Evolutionary conservation across 2,888 invertebrate species (phyloP).

Genomic region (Ctena decussata): DNA sequence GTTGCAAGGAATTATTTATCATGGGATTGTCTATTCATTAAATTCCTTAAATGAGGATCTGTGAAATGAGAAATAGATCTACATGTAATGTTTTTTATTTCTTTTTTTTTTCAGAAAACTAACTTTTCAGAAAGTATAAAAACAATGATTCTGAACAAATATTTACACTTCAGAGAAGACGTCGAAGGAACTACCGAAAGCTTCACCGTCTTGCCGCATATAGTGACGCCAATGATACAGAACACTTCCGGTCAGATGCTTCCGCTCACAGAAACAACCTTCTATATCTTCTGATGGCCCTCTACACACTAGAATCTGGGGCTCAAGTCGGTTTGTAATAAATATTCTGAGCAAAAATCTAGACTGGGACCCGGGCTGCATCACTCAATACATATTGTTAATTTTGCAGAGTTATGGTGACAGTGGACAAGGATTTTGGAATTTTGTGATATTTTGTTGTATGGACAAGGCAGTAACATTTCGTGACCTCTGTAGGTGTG

Average conservation of each 20-base stretch:
- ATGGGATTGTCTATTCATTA: too few relatives aligned
- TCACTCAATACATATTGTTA: slow-evolving; percentile 26
- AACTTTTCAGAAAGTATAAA: too few relatives aligned
- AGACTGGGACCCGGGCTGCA: neutral
- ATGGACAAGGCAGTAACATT: slow-evolving; percentile 34
- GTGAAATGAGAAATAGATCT: too few relatives aligned
- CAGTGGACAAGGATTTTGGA: slow-evolving; percentile 56
- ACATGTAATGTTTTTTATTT: too few relatives aligned
- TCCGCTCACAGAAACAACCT: slow-evolving; percentile 19
- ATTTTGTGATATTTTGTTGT: slow-evolving; percentile 59
- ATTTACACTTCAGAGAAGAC: neutral
- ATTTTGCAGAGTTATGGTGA: slow-evolving; percentile 57
- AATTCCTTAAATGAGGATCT: too few relatives aligned
- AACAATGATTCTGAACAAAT: too few relatives aligned
- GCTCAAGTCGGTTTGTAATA: slow-evolving; percentile 47
- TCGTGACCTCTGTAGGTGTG: neutral
- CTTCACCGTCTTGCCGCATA: neutral
- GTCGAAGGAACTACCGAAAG: neutral
- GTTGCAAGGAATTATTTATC: too few relatives aligned
- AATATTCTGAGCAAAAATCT: neutral
- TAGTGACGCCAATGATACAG: neutral
- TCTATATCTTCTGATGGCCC: slow-evolving; percentile 35
- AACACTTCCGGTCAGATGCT: neutral
- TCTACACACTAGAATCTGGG: slow-evolving; percentile 53
- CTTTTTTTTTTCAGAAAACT: too few relatives aligned